phyloP scores from a whole-genome alignment of 2,888 invertebrate genomes.

The Platycnemis pennipes region DNA sequence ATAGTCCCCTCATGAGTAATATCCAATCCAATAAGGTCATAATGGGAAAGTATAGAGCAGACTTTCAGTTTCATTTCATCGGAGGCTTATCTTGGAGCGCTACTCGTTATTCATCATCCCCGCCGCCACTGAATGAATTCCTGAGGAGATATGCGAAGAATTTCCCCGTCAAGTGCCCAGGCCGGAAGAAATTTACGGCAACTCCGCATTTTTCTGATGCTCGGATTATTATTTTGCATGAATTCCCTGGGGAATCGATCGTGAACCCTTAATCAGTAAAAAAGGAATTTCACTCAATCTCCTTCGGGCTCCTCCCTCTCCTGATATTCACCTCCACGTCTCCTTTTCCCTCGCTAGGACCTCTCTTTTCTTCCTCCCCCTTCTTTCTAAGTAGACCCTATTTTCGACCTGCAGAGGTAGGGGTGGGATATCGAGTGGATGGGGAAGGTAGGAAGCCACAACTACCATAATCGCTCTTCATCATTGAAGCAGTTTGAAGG shows the following conservation, averaged over 20 bases:
- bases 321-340: background rate
- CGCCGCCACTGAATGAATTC: background rate
- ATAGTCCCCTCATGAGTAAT: background rate
- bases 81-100: background rate
- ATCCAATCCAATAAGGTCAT: too few species aligned
- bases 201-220: background rate
- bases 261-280: background rate
- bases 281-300: background rate
- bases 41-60: too few species aligned
- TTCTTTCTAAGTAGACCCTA: background rate
- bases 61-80: background rate
- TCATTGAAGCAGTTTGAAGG: too few species aligned
- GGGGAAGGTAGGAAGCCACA: background rate
- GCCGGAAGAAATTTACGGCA: background rate
- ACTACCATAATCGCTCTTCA: too few species aligned
- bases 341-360: background rate
- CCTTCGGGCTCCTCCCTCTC: background rate
- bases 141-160: background rate
- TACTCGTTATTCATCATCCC: background rate
- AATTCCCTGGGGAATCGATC: background rate
- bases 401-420: background rate
- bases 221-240: background rate
- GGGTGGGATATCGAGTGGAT: background rate
- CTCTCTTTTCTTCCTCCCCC: constrained; percentile 54
- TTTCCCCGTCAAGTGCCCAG: background rate